These are phyloP conservation scores for Phasia obesa DNA, from an alignment of 2,888 invertebrate genomes.

Conservation along the genomic window DNA sequence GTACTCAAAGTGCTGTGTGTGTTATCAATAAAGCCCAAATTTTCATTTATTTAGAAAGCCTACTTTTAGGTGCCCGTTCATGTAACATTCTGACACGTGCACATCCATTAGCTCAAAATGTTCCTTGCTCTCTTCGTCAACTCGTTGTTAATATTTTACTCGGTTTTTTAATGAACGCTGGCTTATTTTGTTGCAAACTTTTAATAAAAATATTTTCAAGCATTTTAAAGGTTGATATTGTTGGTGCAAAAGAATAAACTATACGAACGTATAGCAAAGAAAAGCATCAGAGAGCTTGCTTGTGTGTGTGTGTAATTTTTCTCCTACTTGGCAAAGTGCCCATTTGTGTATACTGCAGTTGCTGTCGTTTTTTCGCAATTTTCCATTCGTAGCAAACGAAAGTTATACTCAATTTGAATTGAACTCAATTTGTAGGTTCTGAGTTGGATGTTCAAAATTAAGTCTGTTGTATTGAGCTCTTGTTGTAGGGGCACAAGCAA, in stretches of 20 bases:
- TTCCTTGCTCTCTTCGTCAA: conserved; percentile 32
- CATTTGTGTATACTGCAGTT: conserved; percentile 62
- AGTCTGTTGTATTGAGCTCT: neutral
- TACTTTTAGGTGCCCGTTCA: conserved; percentile 52
- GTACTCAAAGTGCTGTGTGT: conserved; percentile 14
- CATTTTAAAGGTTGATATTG: conserved; percentile 5
- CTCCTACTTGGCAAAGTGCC: conserved; percentile 68
- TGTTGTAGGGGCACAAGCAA: conserved; percentile 6
- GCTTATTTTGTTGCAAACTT: conserved; percentile 3
- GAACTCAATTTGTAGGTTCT: conserved; percentile 43
- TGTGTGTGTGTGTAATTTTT: conserved; percentile 5
- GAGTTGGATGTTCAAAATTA: neutral
- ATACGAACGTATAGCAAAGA: neutral
- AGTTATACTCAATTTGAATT: conserved; percentile 8
- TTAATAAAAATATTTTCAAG: neutral
- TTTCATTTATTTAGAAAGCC: conserved; percentile 32
- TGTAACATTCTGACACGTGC: conserved; percentile 8
- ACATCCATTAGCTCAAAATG: neutral
- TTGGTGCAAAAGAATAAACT: conserved; percentile 60
- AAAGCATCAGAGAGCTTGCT: neutral
- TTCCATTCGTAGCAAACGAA: conserved; percentile 14
- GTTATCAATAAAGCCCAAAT: conserved; percentile 15
- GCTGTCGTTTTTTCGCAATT: conserved; percentile 9
- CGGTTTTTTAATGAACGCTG: conserved; percentile 2
- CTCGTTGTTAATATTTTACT: conserved; percentile 34